Conservation (phyloP, 2,113 vertebrate species). For the Dasypus novemcinctus region DNA sequence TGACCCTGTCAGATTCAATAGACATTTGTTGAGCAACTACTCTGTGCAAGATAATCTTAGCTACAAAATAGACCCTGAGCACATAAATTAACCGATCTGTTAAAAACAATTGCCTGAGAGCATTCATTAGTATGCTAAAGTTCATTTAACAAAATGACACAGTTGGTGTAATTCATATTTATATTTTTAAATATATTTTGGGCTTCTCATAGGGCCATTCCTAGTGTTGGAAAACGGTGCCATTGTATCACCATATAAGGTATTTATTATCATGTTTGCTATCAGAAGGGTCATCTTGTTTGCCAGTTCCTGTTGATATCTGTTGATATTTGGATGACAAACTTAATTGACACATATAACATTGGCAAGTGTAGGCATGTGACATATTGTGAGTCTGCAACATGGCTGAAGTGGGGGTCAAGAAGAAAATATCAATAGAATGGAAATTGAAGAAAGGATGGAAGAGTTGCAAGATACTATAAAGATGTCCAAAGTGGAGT, state of each 20-base stretch:
- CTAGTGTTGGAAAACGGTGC: neutral
- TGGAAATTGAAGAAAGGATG: neutral
- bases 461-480: neutral
- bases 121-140: neutral
- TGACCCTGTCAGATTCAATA: neutral
- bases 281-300: neutral
- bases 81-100: neutral
- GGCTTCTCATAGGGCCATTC: neutral
- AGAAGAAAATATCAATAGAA: neutral
- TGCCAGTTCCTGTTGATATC: neutral
- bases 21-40: neutral
- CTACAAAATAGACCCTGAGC: neutral
- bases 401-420: neutral
- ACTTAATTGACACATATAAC: neutral
- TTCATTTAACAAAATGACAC: neutral
- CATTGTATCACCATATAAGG: neutral
- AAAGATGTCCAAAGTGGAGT: neutral
- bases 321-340: neutral
- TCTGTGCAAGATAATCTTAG: neutral
- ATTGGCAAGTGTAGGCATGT: neutral
- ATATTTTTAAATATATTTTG: neutral
- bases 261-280: neutral
- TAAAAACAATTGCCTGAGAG: neutral
- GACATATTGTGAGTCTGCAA: neutral
- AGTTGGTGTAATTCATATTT: neutral